Conservation (phyloP, 2,113 vertebrate species). For the Brevimyrus niger region DNA sequence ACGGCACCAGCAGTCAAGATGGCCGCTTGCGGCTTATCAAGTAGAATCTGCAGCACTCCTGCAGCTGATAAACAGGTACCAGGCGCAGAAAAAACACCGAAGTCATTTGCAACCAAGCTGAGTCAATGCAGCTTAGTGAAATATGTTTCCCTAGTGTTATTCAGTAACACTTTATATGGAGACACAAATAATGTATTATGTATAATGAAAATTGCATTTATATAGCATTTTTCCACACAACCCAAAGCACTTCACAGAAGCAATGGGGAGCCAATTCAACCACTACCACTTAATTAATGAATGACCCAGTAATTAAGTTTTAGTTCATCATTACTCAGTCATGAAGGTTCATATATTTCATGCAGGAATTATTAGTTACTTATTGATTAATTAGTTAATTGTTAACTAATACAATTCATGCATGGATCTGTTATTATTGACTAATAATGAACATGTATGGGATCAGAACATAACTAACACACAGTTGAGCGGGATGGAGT, state of each 20-base stretch:
- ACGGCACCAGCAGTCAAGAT: neutral
- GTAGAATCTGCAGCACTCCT: neutral
- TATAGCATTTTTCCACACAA: no score
- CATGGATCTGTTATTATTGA: neutral
- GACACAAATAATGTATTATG: no score
- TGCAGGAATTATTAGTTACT: neutral
- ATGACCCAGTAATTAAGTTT: neutral
- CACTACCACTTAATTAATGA: neutral
- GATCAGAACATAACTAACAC: neutral
- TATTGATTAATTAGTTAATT: neutral
- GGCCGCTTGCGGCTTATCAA: neutral
- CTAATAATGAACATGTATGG: neutral
- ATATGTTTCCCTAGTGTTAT: neutral
- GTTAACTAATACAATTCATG: no score
- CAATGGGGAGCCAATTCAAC: no score
- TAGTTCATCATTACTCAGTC: neutral
- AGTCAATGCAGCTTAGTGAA: neutral
- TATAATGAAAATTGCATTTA: no score
- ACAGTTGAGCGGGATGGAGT: no score
- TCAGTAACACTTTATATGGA: neutral
- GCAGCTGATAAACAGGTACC: neutral
- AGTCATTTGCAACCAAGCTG: neutral
- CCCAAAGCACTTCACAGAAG: no score
- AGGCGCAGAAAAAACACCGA: neutral
- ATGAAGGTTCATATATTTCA: neutral